These are phyloP conservation scores for Sitophilus oryzae DNA, from an alignment of 1,140 invertebrate genomes.

Conservation along the genomic window DNA sequence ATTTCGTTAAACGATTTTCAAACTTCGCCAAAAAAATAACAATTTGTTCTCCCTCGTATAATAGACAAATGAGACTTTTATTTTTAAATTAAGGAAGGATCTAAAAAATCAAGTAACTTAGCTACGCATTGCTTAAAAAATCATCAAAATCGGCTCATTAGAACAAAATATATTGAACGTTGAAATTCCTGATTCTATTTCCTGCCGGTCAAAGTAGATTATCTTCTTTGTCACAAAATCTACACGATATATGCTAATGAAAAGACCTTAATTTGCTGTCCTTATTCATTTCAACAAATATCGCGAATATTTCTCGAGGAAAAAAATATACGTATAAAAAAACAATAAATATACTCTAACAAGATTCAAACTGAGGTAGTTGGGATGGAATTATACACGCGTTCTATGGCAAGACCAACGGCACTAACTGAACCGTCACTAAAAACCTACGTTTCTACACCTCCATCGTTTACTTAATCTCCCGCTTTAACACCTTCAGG, in stretches of 20 bases:
- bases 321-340: constrained; percentile 13
- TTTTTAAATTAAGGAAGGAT: no score
- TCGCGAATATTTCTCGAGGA: background rate
- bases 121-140: no score
- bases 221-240: background rate
- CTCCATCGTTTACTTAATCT: constrained; percentile 36
- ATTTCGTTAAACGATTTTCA: no score
- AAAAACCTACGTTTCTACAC: constrained; percentile 19
- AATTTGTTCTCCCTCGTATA: no score
- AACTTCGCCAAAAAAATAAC: no score
- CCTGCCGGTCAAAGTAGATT: background rate
- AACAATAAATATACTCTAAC: constrained; percentile 29
- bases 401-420: constrained; percentile 27
- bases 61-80: no score
- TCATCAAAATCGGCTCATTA: no score
- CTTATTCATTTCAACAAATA: no score
- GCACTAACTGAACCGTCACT: constrained; percentile 19
- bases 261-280: no score
- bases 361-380: constrained; percentile 41
- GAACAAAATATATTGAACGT: no score
- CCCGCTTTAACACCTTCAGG: constrained; percentile 40
- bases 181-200: constrained; percentile 1
- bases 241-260: background rate
- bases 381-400: constrained; percentile 44
- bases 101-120: no score